Conservation (phyloP, 2,888 invertebrate genomes). For the Caradrina kadenii region DNA sequence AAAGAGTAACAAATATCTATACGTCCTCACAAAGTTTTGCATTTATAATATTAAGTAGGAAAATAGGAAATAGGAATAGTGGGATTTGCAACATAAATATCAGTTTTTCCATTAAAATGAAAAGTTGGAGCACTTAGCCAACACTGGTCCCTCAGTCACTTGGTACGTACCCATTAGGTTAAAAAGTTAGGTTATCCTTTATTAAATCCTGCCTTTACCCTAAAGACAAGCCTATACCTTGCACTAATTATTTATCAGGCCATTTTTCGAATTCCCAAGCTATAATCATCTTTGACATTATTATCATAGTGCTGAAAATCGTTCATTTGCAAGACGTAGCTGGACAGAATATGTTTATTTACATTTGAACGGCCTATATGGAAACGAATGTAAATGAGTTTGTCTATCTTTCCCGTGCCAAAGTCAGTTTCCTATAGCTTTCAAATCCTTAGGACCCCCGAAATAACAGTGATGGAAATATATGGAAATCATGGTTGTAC, state of each 20-base stretch:
- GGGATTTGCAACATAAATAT: too few relatives aligned
- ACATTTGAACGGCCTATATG: not conserved
- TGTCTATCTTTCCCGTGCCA: not conserved
- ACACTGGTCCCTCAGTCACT: too few relatives aligned
- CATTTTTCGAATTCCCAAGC: not conserved
- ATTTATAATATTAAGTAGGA: too few relatives aligned
- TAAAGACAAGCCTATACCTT: not conserved
- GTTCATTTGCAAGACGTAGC: not conserved
- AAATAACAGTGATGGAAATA: conserved; percentile 25
- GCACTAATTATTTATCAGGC: not conserved
- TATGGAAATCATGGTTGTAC: conserved; percentile 13
- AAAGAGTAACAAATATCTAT: too few relatives aligned
- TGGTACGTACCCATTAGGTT: not conserved
- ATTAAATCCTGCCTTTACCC: too few relatives aligned
- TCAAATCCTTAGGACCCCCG: not conserved
- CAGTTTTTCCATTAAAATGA: too few relatives aligned
- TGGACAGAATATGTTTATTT: conserved; percentile 2
- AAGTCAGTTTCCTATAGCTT: not conserved
- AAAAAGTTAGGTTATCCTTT: too few relatives aligned
- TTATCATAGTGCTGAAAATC: not conserved
- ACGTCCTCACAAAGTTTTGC: too few relatives aligned
- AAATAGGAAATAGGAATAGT: too few relatives aligned
- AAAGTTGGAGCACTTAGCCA: too few relatives aligned
- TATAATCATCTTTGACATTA: not conserved
- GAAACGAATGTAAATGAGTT: not conserved